These are phyloP conservation scores for Phylloscopus trochiloides DNA, from an alignment of 2,113 vertebrate species.

Conservation along the genomic window DNA sequence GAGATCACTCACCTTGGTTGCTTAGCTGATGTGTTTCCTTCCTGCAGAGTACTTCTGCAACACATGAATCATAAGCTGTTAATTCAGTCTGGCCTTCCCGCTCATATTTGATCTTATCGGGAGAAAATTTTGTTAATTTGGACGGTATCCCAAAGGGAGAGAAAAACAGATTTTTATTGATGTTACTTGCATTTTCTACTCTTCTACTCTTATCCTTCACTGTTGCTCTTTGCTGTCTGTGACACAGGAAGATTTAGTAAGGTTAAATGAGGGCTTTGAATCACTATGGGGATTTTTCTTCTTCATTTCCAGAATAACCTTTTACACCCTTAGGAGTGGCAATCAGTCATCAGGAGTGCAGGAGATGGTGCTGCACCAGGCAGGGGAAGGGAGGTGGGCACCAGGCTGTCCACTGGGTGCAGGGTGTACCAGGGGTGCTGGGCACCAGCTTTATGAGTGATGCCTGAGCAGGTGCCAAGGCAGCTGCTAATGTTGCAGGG, in stretches of 20 bases:
- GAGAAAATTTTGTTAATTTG: neutral
- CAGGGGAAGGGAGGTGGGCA: accelerated
- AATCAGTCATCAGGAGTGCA: neutral
- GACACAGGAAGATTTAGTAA: neutral
- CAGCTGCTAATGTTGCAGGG: neutral
- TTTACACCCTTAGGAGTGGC: neutral
- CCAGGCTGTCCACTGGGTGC: no score
- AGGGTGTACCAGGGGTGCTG: neutral
- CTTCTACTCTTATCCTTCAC: neutral
- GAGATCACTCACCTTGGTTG: neutral
- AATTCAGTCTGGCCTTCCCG: neutral
- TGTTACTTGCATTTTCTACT: neutral
- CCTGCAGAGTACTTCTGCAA: neutral
- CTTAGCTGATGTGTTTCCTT: neutral
- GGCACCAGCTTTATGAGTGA: accelerated
- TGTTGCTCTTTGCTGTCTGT: neutral
- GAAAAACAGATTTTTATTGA: neutral
- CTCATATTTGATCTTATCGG: neutral
- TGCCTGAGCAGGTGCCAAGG: neutral
- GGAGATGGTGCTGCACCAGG: accelerated
- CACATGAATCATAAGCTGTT: neutral
- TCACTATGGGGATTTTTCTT: neutral
- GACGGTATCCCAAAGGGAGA: neutral
- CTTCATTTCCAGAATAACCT: neutral
- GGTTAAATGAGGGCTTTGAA: neutral